Conservation (phyloP, 2,797 vertebrate genomes). For the Lepus oiostolus region DNA sequence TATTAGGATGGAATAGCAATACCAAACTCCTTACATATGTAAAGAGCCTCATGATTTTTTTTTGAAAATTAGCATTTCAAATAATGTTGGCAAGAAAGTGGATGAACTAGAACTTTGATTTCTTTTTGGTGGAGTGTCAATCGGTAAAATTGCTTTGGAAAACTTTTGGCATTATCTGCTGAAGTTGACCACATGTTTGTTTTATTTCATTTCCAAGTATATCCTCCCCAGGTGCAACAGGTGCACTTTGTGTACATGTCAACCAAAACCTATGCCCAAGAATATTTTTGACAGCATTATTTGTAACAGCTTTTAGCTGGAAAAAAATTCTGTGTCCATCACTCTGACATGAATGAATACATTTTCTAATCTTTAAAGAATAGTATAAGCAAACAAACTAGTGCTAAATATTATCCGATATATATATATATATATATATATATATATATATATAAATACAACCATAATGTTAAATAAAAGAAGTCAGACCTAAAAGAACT, state of each 20-base stretch:
- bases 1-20: neutral
- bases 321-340: neutral
- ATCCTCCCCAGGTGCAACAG: neutral
- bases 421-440: neutral
- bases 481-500: neutral
- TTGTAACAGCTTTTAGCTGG: neutral
- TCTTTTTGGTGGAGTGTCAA: neutral
- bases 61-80: conserved; percentile 53
- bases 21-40: neutral
- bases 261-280: neutral
- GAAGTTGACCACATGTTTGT: neutral
- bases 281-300: neutral
- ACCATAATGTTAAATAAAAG: neutral
- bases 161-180: neutral
- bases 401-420: neutral
- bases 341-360: neutral
- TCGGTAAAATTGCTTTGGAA: neutral
- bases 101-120: neutral
- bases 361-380: neutral
- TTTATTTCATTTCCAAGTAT: neutral
- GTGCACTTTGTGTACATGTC: neutral
- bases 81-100: conserved; percentile 16
- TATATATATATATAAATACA: neutral
- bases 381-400: neutral
- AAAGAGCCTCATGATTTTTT: neutral